These are phyloP conservation scores for Dynastes maya DNA, from an alignment of 2,888 invertebrate genomes.

Conservation along the genomic window DNA sequence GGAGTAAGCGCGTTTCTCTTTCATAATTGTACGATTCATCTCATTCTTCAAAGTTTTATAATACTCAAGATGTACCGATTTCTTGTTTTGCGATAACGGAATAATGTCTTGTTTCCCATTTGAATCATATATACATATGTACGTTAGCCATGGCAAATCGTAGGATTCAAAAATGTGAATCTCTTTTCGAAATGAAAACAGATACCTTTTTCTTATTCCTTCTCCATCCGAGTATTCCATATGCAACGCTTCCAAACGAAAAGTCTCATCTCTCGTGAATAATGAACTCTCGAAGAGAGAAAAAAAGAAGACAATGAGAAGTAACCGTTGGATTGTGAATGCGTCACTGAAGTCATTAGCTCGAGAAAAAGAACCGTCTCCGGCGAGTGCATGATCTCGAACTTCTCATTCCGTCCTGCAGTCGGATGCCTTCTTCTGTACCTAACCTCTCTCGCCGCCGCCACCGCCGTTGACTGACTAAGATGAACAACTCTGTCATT, in stretches of 20 bases:
- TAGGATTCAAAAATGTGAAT: too few species aligned
- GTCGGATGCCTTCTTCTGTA: too few species aligned
- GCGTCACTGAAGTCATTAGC: conserved; percentile 66
- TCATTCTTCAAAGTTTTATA: too few species aligned
- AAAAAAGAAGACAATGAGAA: conserved; percentile 25
- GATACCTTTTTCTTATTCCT: not conserved
- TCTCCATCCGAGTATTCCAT: not conserved
- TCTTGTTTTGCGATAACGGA: too few species aligned
- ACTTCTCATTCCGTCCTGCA: conserved; percentile 26
- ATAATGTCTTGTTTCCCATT: too few species aligned
- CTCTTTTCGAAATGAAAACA: not conserved
- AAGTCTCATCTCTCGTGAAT: conserved; percentile 4
- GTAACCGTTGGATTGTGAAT: conserved; percentile 54
- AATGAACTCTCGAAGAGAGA: conserved; percentile 34
- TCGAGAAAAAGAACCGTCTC: conserved; percentile 51
- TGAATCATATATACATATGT: too few species aligned
- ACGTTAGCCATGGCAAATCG: too few species aligned
- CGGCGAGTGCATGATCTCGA: conserved; percentile 44
- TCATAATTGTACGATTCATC: too few species aligned
- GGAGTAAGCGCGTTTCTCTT: too few species aligned
- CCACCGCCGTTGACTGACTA: conserved; percentile 66
- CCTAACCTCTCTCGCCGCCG: conserved; percentile 25
- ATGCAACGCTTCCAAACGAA: not conserved
- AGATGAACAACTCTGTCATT: conserved; percentile 69
- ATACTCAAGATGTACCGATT: too few species aligned